Conservation (phyloP, 2,888 invertebrate species). For the Frankliniella fusca region DNA sequence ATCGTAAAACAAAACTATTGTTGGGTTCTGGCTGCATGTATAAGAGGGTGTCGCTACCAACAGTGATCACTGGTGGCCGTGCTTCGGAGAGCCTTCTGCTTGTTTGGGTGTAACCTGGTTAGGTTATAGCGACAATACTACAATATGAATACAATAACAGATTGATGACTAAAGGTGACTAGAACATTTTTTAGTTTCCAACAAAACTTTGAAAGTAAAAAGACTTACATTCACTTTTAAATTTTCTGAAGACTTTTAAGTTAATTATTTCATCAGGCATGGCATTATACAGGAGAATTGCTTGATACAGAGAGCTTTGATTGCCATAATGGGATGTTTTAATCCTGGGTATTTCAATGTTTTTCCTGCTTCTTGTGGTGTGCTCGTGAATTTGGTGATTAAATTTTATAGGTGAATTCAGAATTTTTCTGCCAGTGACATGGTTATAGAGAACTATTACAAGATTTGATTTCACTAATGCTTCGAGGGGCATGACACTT, state of each 20-base stretch:
- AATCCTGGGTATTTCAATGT: background rate
- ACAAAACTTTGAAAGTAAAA: too few relatives aligned
- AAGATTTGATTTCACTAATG: background rate
- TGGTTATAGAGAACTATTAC: background rate
- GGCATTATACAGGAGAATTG: background rate
- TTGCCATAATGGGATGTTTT: background rate
- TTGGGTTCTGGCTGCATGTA: too few relatives aligned
- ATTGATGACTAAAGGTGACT: too few relatives aligned
- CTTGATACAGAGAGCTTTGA: background rate
- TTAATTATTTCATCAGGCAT: background rate
- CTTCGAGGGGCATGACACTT: background rate
- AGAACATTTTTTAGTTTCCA: too few relatives aligned
- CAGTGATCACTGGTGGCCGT: too few relatives aligned
- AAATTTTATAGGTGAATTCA: background rate
- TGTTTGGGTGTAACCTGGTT: too few relatives aligned
- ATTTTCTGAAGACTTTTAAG: background rate
- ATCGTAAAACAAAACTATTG: too few relatives aligned
- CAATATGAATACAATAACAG: too few relatives aligned
- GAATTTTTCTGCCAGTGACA: background rate
- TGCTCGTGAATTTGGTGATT: background rate
- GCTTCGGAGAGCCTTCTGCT: too few relatives aligned
- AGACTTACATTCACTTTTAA: too few relatives aligned
- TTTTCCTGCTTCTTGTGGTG: background rate
- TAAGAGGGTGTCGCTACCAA: too few relatives aligned
- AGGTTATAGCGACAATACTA: too few relatives aligned